phyloP scores from a whole-genome alignment of 2,797 vertebrate genomes.

The Tauraco hartlaubi region DNA sequence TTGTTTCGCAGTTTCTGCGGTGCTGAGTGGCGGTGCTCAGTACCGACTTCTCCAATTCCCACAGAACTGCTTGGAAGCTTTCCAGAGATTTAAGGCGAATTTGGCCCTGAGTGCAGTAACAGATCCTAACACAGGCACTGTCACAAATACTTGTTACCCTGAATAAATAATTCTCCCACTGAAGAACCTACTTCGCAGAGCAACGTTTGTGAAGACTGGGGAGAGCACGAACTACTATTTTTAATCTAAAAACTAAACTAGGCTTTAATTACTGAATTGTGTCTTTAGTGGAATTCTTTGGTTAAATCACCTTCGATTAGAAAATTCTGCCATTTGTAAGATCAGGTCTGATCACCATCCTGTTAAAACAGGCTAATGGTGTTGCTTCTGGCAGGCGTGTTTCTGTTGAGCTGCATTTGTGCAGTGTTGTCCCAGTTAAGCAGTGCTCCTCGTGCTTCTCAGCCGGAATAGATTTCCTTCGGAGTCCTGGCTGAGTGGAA shows the following conservation, averaged over 20 bases:
- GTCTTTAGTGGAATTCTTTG: background rate
- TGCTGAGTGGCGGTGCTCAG: background rate
- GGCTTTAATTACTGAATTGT: background rate
- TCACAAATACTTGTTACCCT: background rate
- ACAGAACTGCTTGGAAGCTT: background rate
- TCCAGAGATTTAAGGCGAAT: background rate
- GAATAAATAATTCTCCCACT: background rate
- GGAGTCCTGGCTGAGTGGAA: background rate
- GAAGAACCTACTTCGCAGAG: background rate
- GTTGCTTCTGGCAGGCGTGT: background rate
- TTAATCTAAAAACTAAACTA: background rate
- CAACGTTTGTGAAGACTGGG: background rate
- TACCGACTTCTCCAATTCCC: background rate
- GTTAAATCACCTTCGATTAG: background rate
- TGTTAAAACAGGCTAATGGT: fast-evolving
- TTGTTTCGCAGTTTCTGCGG: background rate
- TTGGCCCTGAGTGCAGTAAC: background rate
- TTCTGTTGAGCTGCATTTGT: background rate
- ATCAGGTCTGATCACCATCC: background rate
- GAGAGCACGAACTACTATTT: background rate
- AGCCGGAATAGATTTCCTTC: background rate
- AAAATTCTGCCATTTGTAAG: background rate
- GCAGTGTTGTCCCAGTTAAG: background rate
- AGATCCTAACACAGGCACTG: background rate
- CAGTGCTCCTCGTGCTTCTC: background rate